Conservation (phyloP, 2,113 vertebrate species). For the Carlito syrichta region DNA sequence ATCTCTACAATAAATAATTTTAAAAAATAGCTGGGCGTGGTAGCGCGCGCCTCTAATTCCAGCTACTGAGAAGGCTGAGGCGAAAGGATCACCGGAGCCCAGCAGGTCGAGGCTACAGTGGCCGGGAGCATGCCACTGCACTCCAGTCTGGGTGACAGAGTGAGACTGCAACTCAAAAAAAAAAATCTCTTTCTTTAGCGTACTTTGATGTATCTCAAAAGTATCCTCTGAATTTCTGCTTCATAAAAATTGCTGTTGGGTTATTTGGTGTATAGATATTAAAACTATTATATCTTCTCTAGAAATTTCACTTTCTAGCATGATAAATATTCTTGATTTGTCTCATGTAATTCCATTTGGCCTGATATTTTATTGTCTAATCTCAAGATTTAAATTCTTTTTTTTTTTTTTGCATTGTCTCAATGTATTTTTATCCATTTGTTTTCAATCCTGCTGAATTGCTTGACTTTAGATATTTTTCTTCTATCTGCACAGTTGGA, state of each 20-base stretch:
- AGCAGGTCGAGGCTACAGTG: no score
- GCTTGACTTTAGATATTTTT: background rate
- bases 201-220: no score
- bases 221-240: background rate
- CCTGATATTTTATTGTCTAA: background rate
- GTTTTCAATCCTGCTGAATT: background rate
- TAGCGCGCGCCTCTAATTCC: no score
- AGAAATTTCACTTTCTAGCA: background rate
- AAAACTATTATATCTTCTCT: background rate
- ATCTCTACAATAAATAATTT: no score
- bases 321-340: background rate
- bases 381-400: background rate
- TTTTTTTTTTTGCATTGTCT: background rate
- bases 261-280: accelerated
- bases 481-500: background rate
- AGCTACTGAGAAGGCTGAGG: no score
- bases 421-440: no score
- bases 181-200: background rate
- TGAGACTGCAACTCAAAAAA: no score
- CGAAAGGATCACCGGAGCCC: no score
- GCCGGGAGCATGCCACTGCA: no score
- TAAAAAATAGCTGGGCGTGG: no score
- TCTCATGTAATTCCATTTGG: background rate
- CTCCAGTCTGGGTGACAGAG: no score
- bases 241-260: background rate